A percentile compares a stretch with the other conserved stretches of the same genome.
phyloP scores from a whole-genome alignment of 2,888 invertebrate species.

The Drosophila antonietae region DNA sequence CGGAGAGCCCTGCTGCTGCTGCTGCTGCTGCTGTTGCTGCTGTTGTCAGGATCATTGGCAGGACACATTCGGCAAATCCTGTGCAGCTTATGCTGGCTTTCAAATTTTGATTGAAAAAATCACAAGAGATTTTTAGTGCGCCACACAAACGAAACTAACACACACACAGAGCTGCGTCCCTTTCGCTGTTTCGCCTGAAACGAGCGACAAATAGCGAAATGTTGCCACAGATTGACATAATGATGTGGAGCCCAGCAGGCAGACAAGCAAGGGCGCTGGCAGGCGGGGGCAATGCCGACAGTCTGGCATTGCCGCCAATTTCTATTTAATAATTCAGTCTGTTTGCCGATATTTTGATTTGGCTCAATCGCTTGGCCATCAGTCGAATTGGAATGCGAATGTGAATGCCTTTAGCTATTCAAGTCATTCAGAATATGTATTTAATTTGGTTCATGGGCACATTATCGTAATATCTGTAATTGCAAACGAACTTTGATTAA shows the following conservation, averaged over 20 bases:
- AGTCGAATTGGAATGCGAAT: constrained; percentile 4
- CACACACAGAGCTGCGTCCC: neutral
- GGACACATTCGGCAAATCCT: constrained; percentile 73
- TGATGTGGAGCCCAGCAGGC: constrained; percentile 34
- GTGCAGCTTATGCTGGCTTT: constrained; percentile 74
- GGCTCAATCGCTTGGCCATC: constrained; percentile 49
- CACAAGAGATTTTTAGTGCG: constrained; percentile 45
- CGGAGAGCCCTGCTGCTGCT: constrained; percentile 21
- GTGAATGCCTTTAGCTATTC: constrained; percentile 1
- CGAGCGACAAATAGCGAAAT: constrained; percentile 72
- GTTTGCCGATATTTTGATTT: constrained; percentile 64
- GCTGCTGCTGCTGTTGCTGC: too few species aligned
- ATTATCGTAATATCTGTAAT: neutral
- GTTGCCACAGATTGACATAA: constrained; percentile 65
- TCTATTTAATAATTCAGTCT: constrained; percentile 58
- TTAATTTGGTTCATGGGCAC: constrained; percentile 1
- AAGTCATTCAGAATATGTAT: neutral
- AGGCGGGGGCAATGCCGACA: constrained; percentile 3
- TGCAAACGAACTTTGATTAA: neutral
- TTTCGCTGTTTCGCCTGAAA: neutral
- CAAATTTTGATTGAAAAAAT: constrained; percentile 80
- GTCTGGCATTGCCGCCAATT: constrained; percentile 26
- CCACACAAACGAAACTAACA: constrained; percentile 44
- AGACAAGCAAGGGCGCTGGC: constrained; percentile 1
- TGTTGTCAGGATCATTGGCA: constrained; percentile 46